phyloP scores from a whole-genome alignment of 2,797 vertebrate genomes.

The Allobates femoralis region DNA sequence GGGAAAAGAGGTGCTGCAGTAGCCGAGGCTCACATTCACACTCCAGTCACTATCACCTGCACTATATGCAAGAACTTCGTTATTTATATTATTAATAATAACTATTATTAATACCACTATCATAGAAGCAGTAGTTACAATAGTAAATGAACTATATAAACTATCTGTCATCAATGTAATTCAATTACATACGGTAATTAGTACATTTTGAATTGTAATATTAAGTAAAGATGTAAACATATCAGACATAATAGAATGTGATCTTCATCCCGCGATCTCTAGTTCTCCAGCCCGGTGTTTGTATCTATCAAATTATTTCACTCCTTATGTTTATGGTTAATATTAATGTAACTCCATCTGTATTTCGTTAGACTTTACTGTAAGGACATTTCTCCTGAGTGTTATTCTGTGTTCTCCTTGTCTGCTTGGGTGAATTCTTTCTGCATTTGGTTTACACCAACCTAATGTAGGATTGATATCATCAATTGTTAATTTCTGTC shows the following conservation, averaged over 20 bases:
- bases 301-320: background rate
- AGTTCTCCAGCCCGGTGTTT: background rate
- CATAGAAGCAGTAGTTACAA: too few relatives aligned
- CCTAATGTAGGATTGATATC: background rate
- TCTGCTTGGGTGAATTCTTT: background rate
- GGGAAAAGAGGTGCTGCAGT: too few relatives aligned
- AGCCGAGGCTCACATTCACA: too few relatives aligned
- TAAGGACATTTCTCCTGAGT: background rate
- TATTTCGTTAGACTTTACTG: background rate
- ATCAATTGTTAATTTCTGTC: background rate
- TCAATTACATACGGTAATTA: too few relatives aligned
- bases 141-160: too few relatives aligned
- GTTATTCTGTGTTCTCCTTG: background rate
- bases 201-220: too few relatives aligned
- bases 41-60: background rate
- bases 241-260: too few relatives aligned
- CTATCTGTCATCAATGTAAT: too few relatives aligned
- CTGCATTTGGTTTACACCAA: background rate
- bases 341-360: background rate
- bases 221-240: too few relatives aligned
- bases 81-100: too few relatives aligned
- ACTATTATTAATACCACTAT: too few relatives aligned
- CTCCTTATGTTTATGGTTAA: background rate
- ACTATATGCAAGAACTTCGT: background rate
- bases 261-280: too few relatives aligned